Evolutionary conservation across 2,797 vertebrate genomes (phyloP).

Genomic region (Lemur catta): DNA sequence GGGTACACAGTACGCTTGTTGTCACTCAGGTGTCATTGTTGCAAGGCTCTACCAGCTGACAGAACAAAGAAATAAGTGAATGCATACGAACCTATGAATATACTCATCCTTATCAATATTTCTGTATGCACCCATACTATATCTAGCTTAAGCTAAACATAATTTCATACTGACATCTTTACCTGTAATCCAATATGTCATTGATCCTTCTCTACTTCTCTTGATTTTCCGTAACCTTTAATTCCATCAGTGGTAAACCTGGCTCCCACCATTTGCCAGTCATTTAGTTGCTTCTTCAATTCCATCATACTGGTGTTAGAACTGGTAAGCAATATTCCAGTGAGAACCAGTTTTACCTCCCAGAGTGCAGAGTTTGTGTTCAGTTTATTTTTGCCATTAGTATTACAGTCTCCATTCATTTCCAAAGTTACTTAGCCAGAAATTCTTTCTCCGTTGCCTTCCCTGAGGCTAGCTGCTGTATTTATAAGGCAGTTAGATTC

Average conservation of each 20-base stretch:
- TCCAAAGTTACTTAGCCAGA: not conserved
- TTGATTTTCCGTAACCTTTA: not conserved
- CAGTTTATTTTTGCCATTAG: not conserved
- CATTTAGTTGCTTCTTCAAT: not conserved
- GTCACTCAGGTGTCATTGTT: fast-evolving
- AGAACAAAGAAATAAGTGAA: not conserved
- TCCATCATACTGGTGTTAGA: not conserved
- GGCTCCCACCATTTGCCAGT: not conserved
- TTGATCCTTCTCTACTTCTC: not conserved
- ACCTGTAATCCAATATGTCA: not conserved
- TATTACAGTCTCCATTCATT: not conserved
- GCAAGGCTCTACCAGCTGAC: not conserved
- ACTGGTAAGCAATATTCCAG: not conserved
- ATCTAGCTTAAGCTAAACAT: not conserved
- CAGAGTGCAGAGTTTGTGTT: not conserved
- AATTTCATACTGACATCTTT: not conserved
- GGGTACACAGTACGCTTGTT: not conserved
- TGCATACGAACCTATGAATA: fast-evolving
- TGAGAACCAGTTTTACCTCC: not conserved
- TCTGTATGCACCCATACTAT: not conserved
- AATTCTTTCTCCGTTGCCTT: not conserved
- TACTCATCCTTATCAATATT: fast-evolving
- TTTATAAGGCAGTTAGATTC: not conserved
- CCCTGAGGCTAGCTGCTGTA: not conserved
- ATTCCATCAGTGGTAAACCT: not conserved